Conservation (phyloP, 2,113 vertebrate species). For the Eurypyga helias region DNA sequence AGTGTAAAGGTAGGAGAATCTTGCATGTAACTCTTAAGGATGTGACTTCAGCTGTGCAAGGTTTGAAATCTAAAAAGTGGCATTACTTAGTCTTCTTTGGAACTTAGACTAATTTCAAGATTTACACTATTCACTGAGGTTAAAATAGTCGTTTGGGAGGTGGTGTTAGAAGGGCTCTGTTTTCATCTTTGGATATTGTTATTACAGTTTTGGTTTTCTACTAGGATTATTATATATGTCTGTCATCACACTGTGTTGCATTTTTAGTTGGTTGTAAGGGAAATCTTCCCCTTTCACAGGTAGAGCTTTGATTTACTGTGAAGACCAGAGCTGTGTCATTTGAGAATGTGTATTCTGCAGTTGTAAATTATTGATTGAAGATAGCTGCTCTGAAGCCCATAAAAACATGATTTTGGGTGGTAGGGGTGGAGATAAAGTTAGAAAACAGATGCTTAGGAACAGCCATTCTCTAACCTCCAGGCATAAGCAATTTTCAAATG, state of each 20-base stretch:
- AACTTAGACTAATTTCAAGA: background rate
- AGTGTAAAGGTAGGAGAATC: background rate
- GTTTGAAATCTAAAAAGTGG: background rate
- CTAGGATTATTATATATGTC: background rate
- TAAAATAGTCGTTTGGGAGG: background rate
- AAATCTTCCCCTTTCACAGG: background rate
- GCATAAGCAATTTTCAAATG: background rate
- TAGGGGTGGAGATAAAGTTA: background rate
- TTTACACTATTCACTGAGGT: background rate
- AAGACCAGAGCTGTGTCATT: background rate
- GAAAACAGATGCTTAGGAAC: constrained; percentile 1
- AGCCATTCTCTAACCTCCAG: background rate
- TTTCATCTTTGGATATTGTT: background rate
- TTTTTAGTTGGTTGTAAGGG: background rate
- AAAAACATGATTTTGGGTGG: constrained; percentile 1
- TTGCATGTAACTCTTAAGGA: background rate
- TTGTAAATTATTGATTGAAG: background rate
- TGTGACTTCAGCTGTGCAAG: accelerated
- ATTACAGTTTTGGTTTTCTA: background rate
- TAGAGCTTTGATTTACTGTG: background rate
- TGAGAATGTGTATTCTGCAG: background rate
- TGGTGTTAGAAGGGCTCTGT: background rate
- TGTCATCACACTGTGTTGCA: background rate
- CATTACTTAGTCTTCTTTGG: background rate
- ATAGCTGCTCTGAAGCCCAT: background rate